Percentiles rank a stretch among this genome's conserved stretches.
Evolutionary conservation across 2,113 vertebrate genomes (phyloP).

Genomic region (Paradoxurus hermaphroditus): DNA sequence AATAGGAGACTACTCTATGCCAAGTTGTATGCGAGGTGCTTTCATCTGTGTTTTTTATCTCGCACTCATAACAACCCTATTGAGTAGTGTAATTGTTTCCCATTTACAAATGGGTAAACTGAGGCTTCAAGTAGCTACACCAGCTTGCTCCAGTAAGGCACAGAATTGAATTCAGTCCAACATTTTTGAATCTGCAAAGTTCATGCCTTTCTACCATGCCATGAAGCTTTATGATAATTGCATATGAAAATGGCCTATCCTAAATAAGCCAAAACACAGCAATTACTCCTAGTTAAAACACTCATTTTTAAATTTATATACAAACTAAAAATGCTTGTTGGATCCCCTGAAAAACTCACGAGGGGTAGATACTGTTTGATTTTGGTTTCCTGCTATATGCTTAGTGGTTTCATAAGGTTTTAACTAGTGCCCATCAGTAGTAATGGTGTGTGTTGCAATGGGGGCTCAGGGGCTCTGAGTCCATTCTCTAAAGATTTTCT

Average conservation of each 20-base stretch:
- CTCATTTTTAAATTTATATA: slow-evolving; percentile 69
- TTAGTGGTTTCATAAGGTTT: slow-evolving; percentile 71
- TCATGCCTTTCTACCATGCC: neutral
- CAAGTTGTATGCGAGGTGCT: neutral
- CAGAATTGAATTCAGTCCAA: neutral
- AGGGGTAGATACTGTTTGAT: slow-evolving; percentile 55
- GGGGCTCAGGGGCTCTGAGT: slow-evolving; percentile 31
- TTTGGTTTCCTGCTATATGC: slow-evolving; percentile 50
- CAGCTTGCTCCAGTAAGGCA: neutral
- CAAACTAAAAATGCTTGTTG: slow-evolving; percentile 62
- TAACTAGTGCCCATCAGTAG: slow-evolving; percentile 69
- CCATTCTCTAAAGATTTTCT: slow-evolving; percentile 67
- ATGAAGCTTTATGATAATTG: slow-evolving; percentile 7
- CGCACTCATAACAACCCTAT: neutral
- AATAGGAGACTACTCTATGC: neutral
- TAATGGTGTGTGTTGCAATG: slow-evolving; percentile 67
- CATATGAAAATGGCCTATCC: slow-evolving; percentile 54
- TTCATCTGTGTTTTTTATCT: neutral
- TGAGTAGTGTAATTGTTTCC: neutral
- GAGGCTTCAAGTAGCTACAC: neutral
- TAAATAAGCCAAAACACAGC: slow-evolving; percentile 71
- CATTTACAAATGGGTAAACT: neutral
- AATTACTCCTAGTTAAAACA: slow-evolving; percentile 61
- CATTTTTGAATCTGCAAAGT: neutral
- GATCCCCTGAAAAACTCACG: slow-evolving; percentile 75